Conservation (phyloP, 2,888 invertebrate genomes). For the Apotomis capreana region DNA sequence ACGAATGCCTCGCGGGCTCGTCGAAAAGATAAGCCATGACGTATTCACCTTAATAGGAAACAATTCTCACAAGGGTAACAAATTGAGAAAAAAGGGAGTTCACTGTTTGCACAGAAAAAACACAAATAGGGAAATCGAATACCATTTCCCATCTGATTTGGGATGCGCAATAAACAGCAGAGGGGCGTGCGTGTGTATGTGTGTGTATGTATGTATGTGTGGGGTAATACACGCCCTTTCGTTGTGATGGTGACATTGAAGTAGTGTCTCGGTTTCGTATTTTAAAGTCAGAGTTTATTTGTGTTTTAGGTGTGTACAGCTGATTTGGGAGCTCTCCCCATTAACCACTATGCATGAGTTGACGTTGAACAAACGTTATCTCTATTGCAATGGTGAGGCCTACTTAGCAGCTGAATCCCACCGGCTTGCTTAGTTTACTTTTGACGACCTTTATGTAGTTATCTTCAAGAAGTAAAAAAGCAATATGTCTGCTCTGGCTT, state of each 20-base stretch:
- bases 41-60: conserved; percentile 48
- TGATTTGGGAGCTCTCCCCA: neutral
- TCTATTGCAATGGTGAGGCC: too few relatives aligned
- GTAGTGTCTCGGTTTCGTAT: conserved; percentile 14
- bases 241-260: conserved; percentile 32
- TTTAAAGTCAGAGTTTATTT: conserved; percentile 11
- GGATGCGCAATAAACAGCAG: conserved; percentile 52
- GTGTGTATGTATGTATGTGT: conserved; percentile 11
- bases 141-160: conserved; percentile 59
- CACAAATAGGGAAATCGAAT: conserved; percentile 63
- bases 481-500: too few relatives aligned
- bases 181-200: conserved; percentile 39
- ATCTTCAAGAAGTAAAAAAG: too few relatives aligned
- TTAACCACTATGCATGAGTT: neutral
- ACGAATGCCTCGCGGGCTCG: conserved; percentile 21
- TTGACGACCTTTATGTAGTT: too few relatives aligned
- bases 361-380: too few relatives aligned
- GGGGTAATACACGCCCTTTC: conserved; percentile 31
- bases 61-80: conserved; percentile 51
- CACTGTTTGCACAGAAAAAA: conserved; percentile 56
- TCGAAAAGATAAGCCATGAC: conserved; percentile 35
- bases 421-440: too few relatives aligned
- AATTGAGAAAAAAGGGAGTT: conserved; percentile 59
- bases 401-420: too few relatives aligned
- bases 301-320: neutral